Percentiles rank a stretch among this genome's conserved stretches.
Conservation (phyloP, 2,113 vertebrate species). For the Chamaea fasciata region DNA sequence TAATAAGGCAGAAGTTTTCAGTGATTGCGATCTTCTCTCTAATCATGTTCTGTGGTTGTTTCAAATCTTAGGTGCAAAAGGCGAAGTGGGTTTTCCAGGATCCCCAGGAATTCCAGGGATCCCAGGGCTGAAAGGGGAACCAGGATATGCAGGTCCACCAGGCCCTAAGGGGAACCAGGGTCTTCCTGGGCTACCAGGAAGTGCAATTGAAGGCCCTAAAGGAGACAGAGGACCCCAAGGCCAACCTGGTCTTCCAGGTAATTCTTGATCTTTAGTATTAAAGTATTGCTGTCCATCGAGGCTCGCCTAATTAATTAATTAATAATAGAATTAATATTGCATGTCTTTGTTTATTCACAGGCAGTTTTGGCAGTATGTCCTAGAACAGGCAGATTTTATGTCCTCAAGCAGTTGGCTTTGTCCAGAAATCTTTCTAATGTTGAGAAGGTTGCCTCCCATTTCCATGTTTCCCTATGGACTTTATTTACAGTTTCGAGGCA, state of each 20-base stretch:
- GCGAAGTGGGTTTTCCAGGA: constrained; percentile 87
- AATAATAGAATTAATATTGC: background rate
- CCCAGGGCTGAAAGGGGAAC: constrained; percentile 89
- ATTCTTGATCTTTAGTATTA: background rate
- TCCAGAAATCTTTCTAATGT: background rate
- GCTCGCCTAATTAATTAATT: background rate
- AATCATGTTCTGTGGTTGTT: background rate
- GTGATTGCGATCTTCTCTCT: background rate
- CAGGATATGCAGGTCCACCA: constrained; percentile 75
- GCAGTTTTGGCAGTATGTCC: background rate
- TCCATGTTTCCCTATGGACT: background rate
- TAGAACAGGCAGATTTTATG: background rate
- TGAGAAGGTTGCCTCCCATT: background rate
- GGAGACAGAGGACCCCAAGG: constrained; percentile 87
- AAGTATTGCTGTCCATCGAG: background rate
- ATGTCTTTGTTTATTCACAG: background rate
- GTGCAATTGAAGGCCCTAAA: constrained; percentile 84
- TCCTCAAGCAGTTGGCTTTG: background rate
- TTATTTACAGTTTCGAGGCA: background rate
- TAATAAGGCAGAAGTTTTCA: background rate
- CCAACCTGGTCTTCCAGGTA: constrained; percentile 83
- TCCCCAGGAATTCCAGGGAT: constrained; percentile 84
- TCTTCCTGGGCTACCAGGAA: constrained; percentile 77
- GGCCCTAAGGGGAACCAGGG: constrained; percentile 84
- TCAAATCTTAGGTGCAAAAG: constrained; percentile 81